These are phyloP conservation scores for Tenthredo distinguenda DNA, from an alignment of 2,888 invertebrate species.

Conservation along the genomic window DNA sequence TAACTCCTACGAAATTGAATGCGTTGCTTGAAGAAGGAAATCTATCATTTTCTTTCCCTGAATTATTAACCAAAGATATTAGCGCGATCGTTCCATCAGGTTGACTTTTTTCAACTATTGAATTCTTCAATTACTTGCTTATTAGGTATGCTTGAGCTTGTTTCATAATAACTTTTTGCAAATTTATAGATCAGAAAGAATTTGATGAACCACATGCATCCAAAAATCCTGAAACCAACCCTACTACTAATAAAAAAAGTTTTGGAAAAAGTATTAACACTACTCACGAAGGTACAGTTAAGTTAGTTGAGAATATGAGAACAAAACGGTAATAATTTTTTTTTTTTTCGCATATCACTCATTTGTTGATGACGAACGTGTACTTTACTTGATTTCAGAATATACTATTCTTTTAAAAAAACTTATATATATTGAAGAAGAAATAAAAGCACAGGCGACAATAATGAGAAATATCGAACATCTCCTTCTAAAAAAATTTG, in stretches of 20 bases:
- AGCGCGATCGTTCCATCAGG: constrained; percentile 5
- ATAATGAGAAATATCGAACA: constrained; percentile 18
- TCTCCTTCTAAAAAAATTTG: constrained; percentile 1
- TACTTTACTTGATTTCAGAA: constrained; percentile 17
- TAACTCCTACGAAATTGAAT: constrained; percentile 24
- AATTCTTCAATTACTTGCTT: constrained; percentile 29
- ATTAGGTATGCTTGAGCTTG: constrained; percentile 3
- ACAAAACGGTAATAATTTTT: not conserved
- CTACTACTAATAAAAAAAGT: not conserved
- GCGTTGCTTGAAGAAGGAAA: constrained; percentile 15
- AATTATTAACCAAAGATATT: constrained; percentile 32
- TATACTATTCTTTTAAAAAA: constrained; percentile 4
- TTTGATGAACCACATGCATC: not conserved
- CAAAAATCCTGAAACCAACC: constrained; percentile 7
- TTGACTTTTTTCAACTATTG: constrained; percentile 25
- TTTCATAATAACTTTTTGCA: constrained; percentile 14
- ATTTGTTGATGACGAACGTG: not conserved
- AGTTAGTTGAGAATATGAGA: not conserved
- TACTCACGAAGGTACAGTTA: not conserved
- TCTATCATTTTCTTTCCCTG: constrained; percentile 21
- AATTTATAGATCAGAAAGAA: constrained; percentile 32
- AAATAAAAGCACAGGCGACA: constrained; percentile 11
- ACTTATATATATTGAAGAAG: constrained; percentile 11
- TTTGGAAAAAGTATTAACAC: constrained; percentile 17
- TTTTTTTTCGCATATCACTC: not conserved